Percentiles rank a stretch among this genome's conserved stretches.
Conservation (phyloP, 30 jellyfish, hydroid and myxozoan species). For the Sanderia malayensis region DNA sequence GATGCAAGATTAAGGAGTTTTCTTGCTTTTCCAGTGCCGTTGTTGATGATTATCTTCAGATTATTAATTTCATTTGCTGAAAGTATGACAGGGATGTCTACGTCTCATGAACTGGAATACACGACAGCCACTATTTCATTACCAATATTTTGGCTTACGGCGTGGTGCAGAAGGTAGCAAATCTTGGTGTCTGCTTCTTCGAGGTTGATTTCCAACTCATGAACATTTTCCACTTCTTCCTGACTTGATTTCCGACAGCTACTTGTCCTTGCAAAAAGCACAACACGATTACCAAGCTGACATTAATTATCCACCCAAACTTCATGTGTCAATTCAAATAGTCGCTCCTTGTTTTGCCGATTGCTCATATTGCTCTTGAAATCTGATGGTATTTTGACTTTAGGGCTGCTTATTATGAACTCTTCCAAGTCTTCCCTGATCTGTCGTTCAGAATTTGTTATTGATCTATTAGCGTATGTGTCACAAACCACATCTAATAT, state of each 20-base stretch:
- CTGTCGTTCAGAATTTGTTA: neutral
- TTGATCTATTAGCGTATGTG: neutral
- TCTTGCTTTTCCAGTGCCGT: slow-evolving; percentile 1
- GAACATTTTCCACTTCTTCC: neutral
- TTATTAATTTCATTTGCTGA: neutral
- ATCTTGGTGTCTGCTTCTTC: slow-evolving; percentile 1
- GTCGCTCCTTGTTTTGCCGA: neutral
- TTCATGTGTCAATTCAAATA: neutral
- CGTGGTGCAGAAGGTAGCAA: slow-evolving; percentile 3
- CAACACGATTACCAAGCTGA: slow-evolving; percentile 1
- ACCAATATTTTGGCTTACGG: slow-evolving; percentile 1
- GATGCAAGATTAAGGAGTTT: neutral
- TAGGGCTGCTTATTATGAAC: neutral
- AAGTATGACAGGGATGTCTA: neutral
- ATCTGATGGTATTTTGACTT: neutral
- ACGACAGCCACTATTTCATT: neutral
- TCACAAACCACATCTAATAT: neutral
- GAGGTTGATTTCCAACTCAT: neutral
- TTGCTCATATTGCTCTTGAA: neutral
- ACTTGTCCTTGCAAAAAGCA: neutral
- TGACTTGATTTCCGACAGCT: neutral
- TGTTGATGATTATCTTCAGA: neutral
- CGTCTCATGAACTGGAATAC: neutral
- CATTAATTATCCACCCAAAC: neutral
- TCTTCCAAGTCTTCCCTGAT: neutral